Percentiles rank a stretch among this genome's conserved stretches.
Conservation (phyloP, 2,113 vertebrate genomes). For the Eptatretus burgeri region DNA sequence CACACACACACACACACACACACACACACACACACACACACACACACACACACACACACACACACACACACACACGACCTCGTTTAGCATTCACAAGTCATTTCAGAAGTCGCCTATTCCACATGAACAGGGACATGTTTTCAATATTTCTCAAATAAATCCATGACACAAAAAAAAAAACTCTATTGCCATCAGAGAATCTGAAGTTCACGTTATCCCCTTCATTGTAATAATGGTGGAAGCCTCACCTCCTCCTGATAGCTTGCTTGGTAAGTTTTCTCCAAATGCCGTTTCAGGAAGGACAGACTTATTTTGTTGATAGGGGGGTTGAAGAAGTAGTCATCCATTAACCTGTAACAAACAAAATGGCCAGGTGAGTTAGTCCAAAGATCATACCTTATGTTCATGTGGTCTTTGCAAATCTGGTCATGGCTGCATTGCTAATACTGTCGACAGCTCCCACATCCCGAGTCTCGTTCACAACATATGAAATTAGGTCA, state of each 20-base stretch:
- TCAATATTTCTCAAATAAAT: neutral
- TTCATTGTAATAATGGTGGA: neutral
- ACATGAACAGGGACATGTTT: too few species aligned
- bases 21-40: too few species aligned
- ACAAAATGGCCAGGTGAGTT: too few species aligned
- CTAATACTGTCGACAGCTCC: too few species aligned
- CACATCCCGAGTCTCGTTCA: neutral
- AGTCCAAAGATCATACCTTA: too few species aligned
- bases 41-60: too few species aligned
- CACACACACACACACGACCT: too few species aligned
- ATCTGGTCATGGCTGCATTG: too few species aligned
- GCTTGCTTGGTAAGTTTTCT: slow-evolving; percentile 49
- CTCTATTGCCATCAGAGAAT: neutral
- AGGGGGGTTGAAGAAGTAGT: slow-evolving; percentile 91
- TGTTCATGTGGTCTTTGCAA: too few species aligned
- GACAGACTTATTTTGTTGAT: slow-evolving; percentile 88
- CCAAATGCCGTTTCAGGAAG: slow-evolving; percentile 52
- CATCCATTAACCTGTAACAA: slow-evolving; percentile 56
- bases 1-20: too few species aligned
- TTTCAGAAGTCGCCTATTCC: too few species aligned
- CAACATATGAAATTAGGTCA: slow-evolving; percentile 4
- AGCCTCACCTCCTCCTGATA: slow-evolving; percentile 54
- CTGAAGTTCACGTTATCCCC: neutral
- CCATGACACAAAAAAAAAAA: neutral
- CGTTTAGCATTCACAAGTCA: too few species aligned